Evolutionary conservation across 1,140 invertebrate species (phyloP), one percentile per base, ranked within the genome.

Genomic region (Trachymyrmex septentrionalis): DNA sequence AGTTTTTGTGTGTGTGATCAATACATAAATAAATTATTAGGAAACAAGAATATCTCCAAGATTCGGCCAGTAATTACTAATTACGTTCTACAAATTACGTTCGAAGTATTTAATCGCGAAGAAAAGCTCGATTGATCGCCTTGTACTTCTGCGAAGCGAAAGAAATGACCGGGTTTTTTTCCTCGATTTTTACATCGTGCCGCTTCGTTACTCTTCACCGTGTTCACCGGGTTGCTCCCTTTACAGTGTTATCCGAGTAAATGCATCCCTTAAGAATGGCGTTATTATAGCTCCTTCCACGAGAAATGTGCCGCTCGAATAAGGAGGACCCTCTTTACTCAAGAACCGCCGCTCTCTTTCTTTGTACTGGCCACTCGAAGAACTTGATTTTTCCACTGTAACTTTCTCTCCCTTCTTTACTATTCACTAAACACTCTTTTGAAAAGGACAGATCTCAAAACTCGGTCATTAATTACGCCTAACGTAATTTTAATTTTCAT

Each of bases 361-460:
- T 89, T 88, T 86, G 73, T 80, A 85, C 67, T 48, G 87, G 44
- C 75, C 87, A 88, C 87, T 88, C 24, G 38, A 61, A 55, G 64
- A 88, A 85, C 87, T 88, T 59, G 88, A 89, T 89, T 88, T 63
- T 76, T 86, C 67, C 48, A 66, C 87, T 86, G 44, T 86, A 88
- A 50, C 67, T 73, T 73, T 75, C 67, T 80, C 81, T 50, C 27
- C 38, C n/a, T 19, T 19, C 24, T 21, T 48, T 7, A n/a, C 19
- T 44, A 44, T 30, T 48, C 66, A 5, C 38, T 57, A n/a, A 14
- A 12, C 67, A 48, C 27, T 63, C 69, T 10, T 27, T 34, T 19
- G 2, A 27, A 30, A 38, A 50, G 55, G 38, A 50, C 14, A 55
- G 9, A 34, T 75, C 44, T 48, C 59, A 30, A 84, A 84, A 34